Base-by-base conservation (phyloP, 2,888 invertebrate genomes). In the Drosophila peninsularis region DNA sequence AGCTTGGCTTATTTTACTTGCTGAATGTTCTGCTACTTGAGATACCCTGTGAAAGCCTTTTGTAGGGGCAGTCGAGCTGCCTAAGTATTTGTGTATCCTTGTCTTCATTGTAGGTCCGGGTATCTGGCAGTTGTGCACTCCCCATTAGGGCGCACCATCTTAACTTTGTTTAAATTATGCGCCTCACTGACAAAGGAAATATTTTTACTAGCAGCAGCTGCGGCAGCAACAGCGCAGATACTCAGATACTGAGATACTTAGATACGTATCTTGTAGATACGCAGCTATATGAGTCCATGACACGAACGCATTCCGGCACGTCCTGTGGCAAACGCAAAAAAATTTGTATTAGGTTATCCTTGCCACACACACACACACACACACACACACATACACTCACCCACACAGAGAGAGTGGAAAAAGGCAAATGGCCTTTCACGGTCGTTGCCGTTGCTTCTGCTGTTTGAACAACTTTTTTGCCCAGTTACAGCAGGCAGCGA, bases 381-480 rank as follows among this genome's bases (percentile, higher is more conserved):
- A 64, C n/a, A 54, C 45, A 67, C 41, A 67, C 56, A 52, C 30
- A 45, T 7, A 32, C 7, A 50, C 44, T 21, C 11, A 21, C 11
- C 5, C 17, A 17, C 6, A 19, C 17, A 13, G 7, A 17, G 19
- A 13, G 47, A 34, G 49, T 7, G 36, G 57, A 36, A 50, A 72
- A 77, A 82, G 86, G 89, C 89, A 90, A 89, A 88, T 88, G 86
- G 89, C 90, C 89, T 89, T 90, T 89, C 89, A 89, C 82, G 88
- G 89, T 82, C 89, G 88, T 84, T 82, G 82, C 79, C 78, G 88
- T 78, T 61, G 68, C 53, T 37, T 42, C 58, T 69, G 70, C 57
- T 71, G 64, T 52, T 53, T 71, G 72, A 79, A 64, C 74, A 71
- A 65, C 75, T 71, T 71, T 70, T 78, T 78, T 71, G 56, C 68